Base-by-base conservation (phyloP, 2,797 vertebrate species). In the Sebastes steindachneri region DNA sequence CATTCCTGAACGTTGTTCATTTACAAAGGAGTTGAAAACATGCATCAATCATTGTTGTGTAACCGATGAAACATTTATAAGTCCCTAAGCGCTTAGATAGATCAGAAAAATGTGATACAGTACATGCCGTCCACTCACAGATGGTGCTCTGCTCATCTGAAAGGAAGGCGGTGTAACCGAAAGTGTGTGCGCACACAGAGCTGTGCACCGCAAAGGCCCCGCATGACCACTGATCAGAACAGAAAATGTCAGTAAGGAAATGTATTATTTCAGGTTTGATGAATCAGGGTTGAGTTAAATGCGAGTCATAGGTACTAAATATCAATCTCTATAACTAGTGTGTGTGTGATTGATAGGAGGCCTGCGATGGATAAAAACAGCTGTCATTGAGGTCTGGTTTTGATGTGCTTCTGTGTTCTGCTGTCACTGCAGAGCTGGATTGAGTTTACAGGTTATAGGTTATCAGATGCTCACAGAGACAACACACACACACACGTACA, bases 391-490 rank as follows among this genome's bases (percentile, higher is more conserved):
- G 63, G 63, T 89, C 88, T 62, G 55, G 70, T 79, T 89, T 89
- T 88, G 87, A 90, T 87, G 86, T 81, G 60, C 5, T 51, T 72
- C 72, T 84, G 25, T 89, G 84, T 88, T 87, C 74, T 70, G 74
- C 81, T 88, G 86, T 92, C 81, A 88, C 76, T 60, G 21, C 75
- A 72, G 68, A 77, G 25, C 86, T 83, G 79, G 58, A 90, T 75
- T 83, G 84, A 85, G 82, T 88, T 90, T 88, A 75, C 79, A 89
- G 89, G 92, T 91, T 90, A 87, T 25, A 87, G 88, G 89, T 89
- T 91, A 92, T 93, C 88, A 82, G 73, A 88, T 76, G 73, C 79
- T 80, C 25, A 68, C 74, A 84, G 9, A 80, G 26, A 84, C 63
- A 69, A 64, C 70, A 70, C 76, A 48, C 54, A 63, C 21, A 68